Evolutionary conservation across 1,140 invertebrate genomes (phyloP), one percentile per base, ranked within the genome.

Genomic region (Chironomus tepperi): DNA sequence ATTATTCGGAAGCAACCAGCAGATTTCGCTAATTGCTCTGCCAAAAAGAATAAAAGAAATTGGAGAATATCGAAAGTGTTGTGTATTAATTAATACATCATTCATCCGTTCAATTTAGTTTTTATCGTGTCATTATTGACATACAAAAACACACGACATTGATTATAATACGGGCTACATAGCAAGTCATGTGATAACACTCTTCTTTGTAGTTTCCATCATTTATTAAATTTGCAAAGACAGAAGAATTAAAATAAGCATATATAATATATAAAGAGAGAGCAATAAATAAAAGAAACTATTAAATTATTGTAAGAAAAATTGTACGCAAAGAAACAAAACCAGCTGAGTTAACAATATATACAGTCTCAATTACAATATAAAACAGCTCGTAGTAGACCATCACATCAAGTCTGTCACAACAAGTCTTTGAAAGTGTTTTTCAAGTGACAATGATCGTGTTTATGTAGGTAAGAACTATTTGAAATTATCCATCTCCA

Each of bases 51-150:
- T 47, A n/a, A 9, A 15, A 57, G 12, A 57, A 57, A 57, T 5
- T 34, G 24, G 24, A 57, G 47, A 57, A 57, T n/a, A 57, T 57
- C n/a, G 47, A 57, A 57, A 57, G 47, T 57, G 47, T 57, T n/a
- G 47, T 34, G 24, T 34, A 34, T 34, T 57, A 57, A 57, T 57
- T 57, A 57, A 57, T 15, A 57, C 47, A 57, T 57, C 47, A 57
- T 57, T 57, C 47, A 34, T 34, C 24, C 5, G 5, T 34, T 34
- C 24, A 34, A n/a, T n/a, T 34, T 5, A 34, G 5, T 34, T n/a
- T n/a, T 34, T 34, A 34, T 34, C 24, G 24, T 34, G 24, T 34
- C 24, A 34, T 34, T 34, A 5, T 34, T 34, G 24, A 34, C 24
- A 34, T 34, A 5, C 24, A 34, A 34, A 34, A 34, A 34, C 5